Base-by-base conservation (phyloP, 2,113 vertebrate genomes). In the Zapornia atra region DNA sequence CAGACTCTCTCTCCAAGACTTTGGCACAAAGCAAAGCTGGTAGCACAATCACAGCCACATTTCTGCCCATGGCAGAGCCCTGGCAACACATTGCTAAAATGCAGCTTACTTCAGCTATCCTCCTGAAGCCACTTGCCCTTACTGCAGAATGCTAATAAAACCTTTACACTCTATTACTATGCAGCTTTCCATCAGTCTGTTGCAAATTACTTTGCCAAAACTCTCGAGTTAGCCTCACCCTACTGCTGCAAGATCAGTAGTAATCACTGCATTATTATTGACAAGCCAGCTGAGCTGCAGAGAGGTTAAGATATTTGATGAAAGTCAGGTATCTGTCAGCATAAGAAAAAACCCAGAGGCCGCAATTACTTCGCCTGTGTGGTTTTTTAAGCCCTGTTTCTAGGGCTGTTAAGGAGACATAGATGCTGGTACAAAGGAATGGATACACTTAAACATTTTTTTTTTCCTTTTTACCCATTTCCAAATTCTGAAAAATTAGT, bases 241-340 rank as follows among this genome's bases (percentile, higher is more conserved):
- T 60, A 70, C 93, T 73, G 71, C 64, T 75, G 57, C 31, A 90
- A 87, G 72, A 87, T 46, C 88, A 92, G 90, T 12, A 80, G 73
- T 59, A 90, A 90, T 92, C 88, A 93, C 63, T 83, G 50, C 75
- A 80, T 79, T 46, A 70, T 66, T 90, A 90, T 7, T 86, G 85
- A 83, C 78, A 86, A 93, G 63, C 22, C 54, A 86, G 68, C 36
- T 66, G 56, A 73, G 34, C 63, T 70, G 34, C 38, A 90, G 57
- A 91, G 16, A 90, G 63, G 31, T 86, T 76, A 84, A 68, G 42
- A 54, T 65, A 77, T 54, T 90, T 86, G 75, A 80, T 54, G 50
- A 80, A 94, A 95, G 66, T 77, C 82, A 93, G 36, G 13, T 77
- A 69, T 42, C 57, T 82, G 54, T 54, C 75, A 82, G 50, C 64